Base-by-base conservation (phyloP, 2,113 vertebrate species). In the Chaetops frenatus region DNA sequence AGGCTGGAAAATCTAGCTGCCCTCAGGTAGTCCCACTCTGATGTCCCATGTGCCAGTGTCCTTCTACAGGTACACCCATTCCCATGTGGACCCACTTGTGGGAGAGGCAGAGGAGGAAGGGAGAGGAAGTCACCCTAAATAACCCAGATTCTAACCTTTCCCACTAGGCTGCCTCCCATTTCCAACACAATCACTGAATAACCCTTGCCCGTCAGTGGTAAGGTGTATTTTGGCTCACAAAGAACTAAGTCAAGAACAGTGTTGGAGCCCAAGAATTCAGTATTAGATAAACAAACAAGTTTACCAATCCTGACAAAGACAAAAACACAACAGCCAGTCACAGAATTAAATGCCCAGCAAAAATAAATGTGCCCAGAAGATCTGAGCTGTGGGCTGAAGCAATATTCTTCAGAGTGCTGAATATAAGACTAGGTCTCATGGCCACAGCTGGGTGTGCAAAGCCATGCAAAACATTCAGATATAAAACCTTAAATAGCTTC, bases 241-340 rank as follows among this genome's bases (percentile, higher is more conserved):
- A 80, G 24, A 77, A 54, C 74, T 85, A 86, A 87, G 48, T n/a
- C 50, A 77, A 62, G 51, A 74, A 57, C 17, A 83, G 54, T 48
- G 29, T 27, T 29, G 20, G 27, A 71, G 57, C 27, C 51, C 35
- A 54, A 80, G 54, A 54, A 82, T 62, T 73, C 50, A 65, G 13
- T 58, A 22, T 77, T 88, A 91, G 85, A 73, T 61, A 94, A 94
- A 95, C 19, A 95, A 93, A 90, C 81, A 95, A 90, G 27, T 86
- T 92, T 77, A 85, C 71, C 38, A 35, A 10, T 47, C 38, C 40
- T 45, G 50, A 92, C 71, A 80, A 91, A 94, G 92, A 58, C 21
- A 81, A 86, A 93, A 92, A 13, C 36, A 31, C 38, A 69, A 76
- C 14, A 88, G 8, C 8, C n/a, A 44, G 71, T 54, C 66, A 73